Evolutionary conservation across 2,888 invertebrate species (phyloP), one percentile per base, ranked within the genome.

Genomic region (Xestia rhomboidea): DNA sequence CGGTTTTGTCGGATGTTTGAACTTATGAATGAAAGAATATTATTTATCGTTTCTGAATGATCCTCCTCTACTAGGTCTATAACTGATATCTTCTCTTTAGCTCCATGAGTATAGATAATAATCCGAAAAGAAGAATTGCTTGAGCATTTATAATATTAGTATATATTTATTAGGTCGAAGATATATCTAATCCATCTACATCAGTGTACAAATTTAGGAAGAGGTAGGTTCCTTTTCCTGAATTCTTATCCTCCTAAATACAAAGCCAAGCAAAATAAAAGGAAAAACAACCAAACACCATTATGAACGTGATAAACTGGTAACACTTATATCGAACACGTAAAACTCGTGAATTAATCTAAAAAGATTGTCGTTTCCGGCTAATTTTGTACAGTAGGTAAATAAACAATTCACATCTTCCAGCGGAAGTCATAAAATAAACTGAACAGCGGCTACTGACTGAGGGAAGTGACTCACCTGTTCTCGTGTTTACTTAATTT

Each of bases 371-470:
- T 60, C 30, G 68, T 83, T 76, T 83, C 84, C 84, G 83, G 63
- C 30, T 76, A 41, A 63, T 63, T 21, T 8, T 69, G 24, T 51
- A 73, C 34, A 46, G 64, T 73, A 68, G 30, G 60, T 57, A 75
- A 30, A 63, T 60, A 75, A 69, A 63, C 54, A 74, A 79, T 70
- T 82, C 73, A 51, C 77, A 73, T 82, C 73, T 76, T 68, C 69
- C 71, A 68, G 64, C 82, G 83, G 83, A 86, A 85, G 77, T 79
- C 80, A 27, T 83, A 69, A 84, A 72, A 68, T 83, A 64, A 68
- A 64, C 64, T 57, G 30, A 68, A 67, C 46, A 34, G 21, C 60
- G 49, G n/a, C 60, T 75, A 62, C 46, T 81, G 60, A 38, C 34
- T 30, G 69, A 62, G 64, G 71, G 72, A 75, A 70, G 70, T 83